Evolutionary conservation across 2,113 vertebrate genomes (phyloP), one percentile per base, ranked within the genome.

Genomic region (Probosciger aterrimus): DNA sequence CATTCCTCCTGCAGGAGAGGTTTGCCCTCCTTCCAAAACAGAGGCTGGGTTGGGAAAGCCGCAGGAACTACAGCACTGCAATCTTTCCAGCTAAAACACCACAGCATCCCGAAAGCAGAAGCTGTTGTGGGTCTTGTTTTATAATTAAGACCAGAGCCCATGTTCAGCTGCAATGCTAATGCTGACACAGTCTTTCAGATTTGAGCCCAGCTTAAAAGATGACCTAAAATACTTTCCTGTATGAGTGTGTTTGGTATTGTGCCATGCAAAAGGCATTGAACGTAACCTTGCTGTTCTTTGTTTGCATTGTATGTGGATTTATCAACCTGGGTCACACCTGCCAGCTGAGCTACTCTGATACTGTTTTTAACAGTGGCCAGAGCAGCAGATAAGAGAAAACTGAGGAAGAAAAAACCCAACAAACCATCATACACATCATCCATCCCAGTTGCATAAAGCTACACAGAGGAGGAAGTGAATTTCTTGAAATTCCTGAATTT

Each of bases 221-320:
- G 65, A 91, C 44, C 90, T 68, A 41, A 41, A 86, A 44, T 57
- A 62, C 73, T 75, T 93, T 62, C 33, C 73, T 69, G 47, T 37
- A 9, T 0, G 0, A 62, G 47, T 44, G 18, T 3, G 10, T 7
- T 4, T 68, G 88, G 86, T 92, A 47, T 1, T 28, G 79, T 6
- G 91, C 86, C 83, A 86, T 0, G 2, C 18, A 13, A 28, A 80
- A 74, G 37, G 74, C 80, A 68, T 0, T 4, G 69, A 87, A 35
- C 0, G 11, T 4, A 46, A 62, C 83, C 88, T 80, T 2, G 7
- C 67, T 62, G 50, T 10, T 89, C 82, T 86, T 28, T 59, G 27
- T n/a, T 73, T 80, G 63, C 55, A 20, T 44, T 64, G 7, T 4
- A 31, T 8, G 25, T 68, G 76, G 67, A 74, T 88, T 69, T 83